phyloP scores from a whole-genome alignment of 2,888 invertebrate genomes.

The Orthonevra nobilis region DNA sequence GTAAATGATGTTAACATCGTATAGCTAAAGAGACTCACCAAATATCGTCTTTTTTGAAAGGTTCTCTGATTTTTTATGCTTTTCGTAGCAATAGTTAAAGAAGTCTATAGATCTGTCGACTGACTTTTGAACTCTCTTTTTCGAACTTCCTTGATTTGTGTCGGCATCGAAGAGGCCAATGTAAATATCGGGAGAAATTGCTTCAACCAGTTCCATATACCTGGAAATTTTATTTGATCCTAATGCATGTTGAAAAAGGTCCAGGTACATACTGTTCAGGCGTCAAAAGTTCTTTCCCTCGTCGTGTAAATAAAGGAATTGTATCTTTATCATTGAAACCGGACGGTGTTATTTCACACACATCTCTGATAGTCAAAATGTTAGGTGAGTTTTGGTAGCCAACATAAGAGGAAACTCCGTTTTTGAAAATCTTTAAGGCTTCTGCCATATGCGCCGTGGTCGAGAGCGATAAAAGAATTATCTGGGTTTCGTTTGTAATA shows the following conservation, averaged over 20 bases:
- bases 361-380: constrained; percentile 82
- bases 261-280: constrained; percentile 82
- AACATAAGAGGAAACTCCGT: constrained; percentile 86
- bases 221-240: constrained; percentile 80
- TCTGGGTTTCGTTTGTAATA: constrained; percentile 82
- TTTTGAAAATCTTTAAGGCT: constrained; percentile 84
- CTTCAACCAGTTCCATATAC: constrained; percentile 89
- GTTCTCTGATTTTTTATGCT: constrained; percentile 83
- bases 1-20: background rate
- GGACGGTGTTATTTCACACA: constrained; percentile 83
- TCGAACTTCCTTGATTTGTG: constrained; percentile 82
- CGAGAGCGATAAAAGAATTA: constrained; percentile 87
- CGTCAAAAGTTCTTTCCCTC: constrained; percentile 86
- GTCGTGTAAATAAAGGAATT: constrained; percentile 89
- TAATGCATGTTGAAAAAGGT: background rate
- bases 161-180: constrained; percentile 88
- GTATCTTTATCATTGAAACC: constrained; percentile 87
- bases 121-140: constrained; percentile 87
- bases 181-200: constrained; percentile 90
- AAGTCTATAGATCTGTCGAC: constrained; percentile 85
- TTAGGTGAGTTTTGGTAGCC: constrained; percentile 82
- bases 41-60: constrained; percentile 80
- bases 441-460: constrained; percentile 85
- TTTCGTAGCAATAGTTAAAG: constrained; percentile 85
- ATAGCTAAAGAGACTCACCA: constrained; percentile 76